These are phyloP conservation scores for Grantiella picta DNA, from an alignment of 2,113 vertebrate genomes.

Conservation along the genomic window DNA sequence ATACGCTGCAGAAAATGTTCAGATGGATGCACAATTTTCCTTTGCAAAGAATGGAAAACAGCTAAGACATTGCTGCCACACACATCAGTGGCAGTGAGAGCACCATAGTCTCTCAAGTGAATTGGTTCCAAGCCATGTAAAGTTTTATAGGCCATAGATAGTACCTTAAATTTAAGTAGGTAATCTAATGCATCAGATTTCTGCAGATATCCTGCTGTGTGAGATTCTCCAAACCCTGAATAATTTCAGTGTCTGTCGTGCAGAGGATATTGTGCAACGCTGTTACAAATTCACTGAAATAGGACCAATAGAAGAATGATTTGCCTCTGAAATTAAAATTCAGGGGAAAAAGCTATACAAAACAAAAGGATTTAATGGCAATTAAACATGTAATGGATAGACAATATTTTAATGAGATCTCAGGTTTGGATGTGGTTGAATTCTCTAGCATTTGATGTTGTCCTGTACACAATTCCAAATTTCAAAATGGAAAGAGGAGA, in stretches of 20 bases:
- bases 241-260: neutral
- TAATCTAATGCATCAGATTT: neutral
- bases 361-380: neutral
- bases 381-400: neutral
- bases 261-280: neutral
- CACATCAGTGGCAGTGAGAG: accelerated
- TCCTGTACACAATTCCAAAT: neutral
- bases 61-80: neutral
- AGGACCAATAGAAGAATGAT: neutral
- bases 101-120: accelerated
- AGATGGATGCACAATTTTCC: neutral
- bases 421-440: neutral
- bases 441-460: neutral
- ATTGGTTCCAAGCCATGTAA: neutral
- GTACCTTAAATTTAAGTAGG: neutral
- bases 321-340: neutral
- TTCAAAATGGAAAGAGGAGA: neutral
- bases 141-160: neutral
- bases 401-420: neutral
- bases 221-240: neutral
- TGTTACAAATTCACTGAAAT: neutral
- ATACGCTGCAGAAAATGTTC: neutral
- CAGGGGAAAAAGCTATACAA: neutral
- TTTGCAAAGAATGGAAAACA: neutral
- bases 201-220: neutral